Conservation (phyloP, 2,797 vertebrate genomes). For the Halcyon chelicuti region DNA sequence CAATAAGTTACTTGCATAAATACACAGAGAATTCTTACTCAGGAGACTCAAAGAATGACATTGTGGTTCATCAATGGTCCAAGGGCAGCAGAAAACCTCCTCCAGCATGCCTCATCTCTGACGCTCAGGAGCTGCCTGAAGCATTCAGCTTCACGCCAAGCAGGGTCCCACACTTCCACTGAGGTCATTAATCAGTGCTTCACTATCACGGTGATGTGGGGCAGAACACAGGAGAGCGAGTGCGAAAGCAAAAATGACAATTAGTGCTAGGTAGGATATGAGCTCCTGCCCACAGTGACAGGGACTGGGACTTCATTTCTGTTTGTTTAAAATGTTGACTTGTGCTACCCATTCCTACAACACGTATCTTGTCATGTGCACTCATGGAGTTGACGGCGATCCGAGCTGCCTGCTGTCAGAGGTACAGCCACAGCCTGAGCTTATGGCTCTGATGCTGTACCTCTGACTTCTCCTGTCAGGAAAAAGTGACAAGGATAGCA, state of each 20-base stretch:
- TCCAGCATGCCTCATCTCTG: neutral
- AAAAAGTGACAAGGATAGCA: neutral
- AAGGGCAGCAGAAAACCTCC: neutral
- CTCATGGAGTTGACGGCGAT: neutral
- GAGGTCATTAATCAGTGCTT: neutral
- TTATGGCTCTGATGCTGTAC: neutral
- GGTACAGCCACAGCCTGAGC: neutral
- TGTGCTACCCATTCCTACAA: rapidly evolving
- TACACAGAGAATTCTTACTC: neutral
- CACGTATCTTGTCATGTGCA: rapidly evolving
- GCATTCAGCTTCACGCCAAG: rapidly evolving
- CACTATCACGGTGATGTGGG: neutral
- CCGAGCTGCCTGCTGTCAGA: neutral
- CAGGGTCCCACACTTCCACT: neutral
- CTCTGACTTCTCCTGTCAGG: neutral
- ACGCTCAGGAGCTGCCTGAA: neutral
- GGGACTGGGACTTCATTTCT: neutral
- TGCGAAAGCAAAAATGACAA: neutral
- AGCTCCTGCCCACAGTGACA: neutral
- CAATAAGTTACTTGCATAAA: neutral
- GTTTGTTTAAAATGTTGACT: neutral
- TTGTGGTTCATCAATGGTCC: neutral
- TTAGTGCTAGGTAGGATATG: neutral
- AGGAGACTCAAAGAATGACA: neutral
- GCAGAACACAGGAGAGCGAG: neutral